Conservation (phyloP, 1,140 invertebrate species). For the Lordiphosa stackelbergi region DNA sequence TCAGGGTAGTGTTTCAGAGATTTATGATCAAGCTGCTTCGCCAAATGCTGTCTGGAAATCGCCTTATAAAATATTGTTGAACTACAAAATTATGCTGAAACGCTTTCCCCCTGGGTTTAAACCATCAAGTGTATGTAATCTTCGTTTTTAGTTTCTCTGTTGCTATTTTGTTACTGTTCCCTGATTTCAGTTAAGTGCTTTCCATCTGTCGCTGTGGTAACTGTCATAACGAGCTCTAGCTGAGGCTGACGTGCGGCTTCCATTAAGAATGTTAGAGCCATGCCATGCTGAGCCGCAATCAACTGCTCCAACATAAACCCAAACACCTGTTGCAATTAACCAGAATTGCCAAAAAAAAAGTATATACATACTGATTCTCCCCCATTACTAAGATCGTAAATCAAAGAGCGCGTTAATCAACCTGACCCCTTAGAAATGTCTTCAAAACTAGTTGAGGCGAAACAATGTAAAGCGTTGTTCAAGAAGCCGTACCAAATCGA, state of each 20-base stretch:
- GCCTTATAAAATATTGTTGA: too few species aligned
- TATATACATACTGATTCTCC: neutral
- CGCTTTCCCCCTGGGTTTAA: too few species aligned
- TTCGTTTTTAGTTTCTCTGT: too few species aligned
- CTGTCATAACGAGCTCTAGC: conserved; percentile 34
- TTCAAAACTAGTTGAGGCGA: conserved; percentile 32
- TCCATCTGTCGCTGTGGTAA: conserved; percentile 3
- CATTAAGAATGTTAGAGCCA: conserved; percentile 53
- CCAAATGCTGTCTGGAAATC: too few species aligned
- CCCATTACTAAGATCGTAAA: conserved; percentile 45
- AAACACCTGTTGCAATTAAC: conserved; percentile 58
- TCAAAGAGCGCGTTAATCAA: conserved; percentile 50
- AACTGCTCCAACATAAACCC: conserved; percentile 10
- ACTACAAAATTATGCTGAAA: too few species aligned
- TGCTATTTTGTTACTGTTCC: conserved; percentile 5
- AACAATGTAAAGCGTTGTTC: conserved; percentile 8
- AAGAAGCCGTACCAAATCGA: conserved; percentile 6
- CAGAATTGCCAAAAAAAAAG: conserved; percentile 31
- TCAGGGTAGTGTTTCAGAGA: too few species aligned
- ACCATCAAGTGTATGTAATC: too few species aligned
- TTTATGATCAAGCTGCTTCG: too few species aligned
- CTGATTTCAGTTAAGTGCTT: conserved; percentile 12
- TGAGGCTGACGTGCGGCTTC: conserved; percentile 40
- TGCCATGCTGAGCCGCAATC: conserved; percentile 27
- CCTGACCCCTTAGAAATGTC: conserved; percentile 33